Percentiles rank a stretch among this genome's conserved stretches.
Evolutionary conservation across 1,140 invertebrate species (phyloP).

Genomic region (honey bee (Apis mellifera)): DNA sequence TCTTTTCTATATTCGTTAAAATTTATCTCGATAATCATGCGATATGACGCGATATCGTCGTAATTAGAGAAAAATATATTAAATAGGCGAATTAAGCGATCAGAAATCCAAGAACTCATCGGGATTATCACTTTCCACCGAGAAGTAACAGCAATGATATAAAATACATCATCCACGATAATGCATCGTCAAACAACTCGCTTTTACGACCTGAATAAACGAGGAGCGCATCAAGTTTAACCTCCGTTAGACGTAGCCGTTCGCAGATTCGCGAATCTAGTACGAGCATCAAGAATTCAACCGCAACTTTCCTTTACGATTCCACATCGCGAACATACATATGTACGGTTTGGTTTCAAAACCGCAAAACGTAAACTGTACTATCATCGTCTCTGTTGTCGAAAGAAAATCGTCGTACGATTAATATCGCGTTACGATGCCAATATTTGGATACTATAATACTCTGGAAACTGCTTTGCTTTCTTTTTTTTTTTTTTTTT

Average conservation of each 20-base stretch:
- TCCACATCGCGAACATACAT: not conserved
- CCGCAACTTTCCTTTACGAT: slow-evolving; percentile 20
- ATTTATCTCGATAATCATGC: no score
- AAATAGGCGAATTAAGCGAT: not conserved
- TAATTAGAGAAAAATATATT: not conserved
- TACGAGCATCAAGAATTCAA: slow-evolving; percentile 15
- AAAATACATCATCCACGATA: slow-evolving; percentile 8
- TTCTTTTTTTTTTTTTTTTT: no score
- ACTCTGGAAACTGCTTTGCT: no score
- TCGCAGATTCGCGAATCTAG: slow-evolving; percentile 4
- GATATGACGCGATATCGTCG: no score
- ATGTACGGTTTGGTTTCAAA: not conserved
- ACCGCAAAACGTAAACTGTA: not conserved
- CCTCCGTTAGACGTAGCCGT: slow-evolving; percentile 5
- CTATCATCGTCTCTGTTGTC: not conserved
- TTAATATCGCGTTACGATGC: not conserved
- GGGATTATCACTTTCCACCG: not conserved
- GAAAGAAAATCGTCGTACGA: not conserved
- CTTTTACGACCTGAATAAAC: slow-evolving; percentile 16
- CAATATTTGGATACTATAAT: no score
- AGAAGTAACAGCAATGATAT: not conserved
- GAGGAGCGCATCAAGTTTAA: slow-evolving; percentile 8
- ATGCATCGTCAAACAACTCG: slow-evolving; percentile 15
- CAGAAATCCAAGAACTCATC: not conserved
- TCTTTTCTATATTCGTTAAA: no score